Percentiles rank a stretch among this genome's conserved stretches.
Conservation (phyloP, 1,140 invertebrate genomes). For the Papilio helenus region DNA sequence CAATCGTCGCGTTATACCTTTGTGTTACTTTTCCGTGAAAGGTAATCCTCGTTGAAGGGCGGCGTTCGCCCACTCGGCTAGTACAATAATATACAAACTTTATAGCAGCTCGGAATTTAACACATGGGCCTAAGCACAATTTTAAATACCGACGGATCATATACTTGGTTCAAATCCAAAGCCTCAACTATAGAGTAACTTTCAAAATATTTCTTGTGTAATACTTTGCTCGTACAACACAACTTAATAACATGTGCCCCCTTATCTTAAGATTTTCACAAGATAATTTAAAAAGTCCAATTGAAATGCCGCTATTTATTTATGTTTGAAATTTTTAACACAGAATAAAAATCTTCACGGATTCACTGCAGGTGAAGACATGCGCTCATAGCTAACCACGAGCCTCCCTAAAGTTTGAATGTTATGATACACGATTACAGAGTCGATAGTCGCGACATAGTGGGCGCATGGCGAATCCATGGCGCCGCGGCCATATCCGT, state of each 20-base stretch:
- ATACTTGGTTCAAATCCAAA: no score
- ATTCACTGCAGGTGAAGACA: background rate
- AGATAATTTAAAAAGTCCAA: no score
- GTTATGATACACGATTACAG: slow-evolving; percentile 45
- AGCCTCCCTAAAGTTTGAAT: background rate
- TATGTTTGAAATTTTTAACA: no score
- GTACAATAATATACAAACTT: background rate
- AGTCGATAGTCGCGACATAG: slow-evolving; percentile 37
- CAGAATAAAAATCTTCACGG: no score
- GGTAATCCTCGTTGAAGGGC: slow-evolving; percentile 48
- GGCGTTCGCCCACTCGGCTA: slow-evolving; percentile 48
- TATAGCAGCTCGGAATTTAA: background rate
- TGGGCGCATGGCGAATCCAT: slow-evolving; percentile 54
- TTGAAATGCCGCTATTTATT: no score
- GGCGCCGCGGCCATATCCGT: slow-evolving; percentile 54
- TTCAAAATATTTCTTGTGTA: no score
- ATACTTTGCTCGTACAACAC: no score
- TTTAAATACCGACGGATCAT: no score
- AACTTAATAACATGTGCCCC: no score
- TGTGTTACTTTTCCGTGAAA: slow-evolving; percentile 38
- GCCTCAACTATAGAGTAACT: no score
- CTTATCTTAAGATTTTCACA: no score
- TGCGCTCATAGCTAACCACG: background rate
- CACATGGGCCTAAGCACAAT: background rate
- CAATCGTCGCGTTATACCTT: slow-evolving; percentile 14